Evolutionary conservation across 2,113 vertebrate species (phyloP).

Genomic region (Gopherus evgoodei): DNA sequence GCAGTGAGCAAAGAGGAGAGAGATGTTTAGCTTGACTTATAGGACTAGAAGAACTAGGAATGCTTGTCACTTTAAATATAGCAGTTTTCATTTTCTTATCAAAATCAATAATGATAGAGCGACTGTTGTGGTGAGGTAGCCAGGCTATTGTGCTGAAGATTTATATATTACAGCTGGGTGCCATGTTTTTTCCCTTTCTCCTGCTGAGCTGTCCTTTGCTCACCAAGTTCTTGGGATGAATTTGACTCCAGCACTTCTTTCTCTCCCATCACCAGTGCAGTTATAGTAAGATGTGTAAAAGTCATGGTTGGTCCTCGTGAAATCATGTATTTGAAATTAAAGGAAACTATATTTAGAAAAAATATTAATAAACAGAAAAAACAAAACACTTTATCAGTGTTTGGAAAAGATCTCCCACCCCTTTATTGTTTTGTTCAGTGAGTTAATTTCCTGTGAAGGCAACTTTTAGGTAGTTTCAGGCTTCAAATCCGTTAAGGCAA

Average conservation of each 20-base stretch:
- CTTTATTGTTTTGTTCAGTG: background rate
- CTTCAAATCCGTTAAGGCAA: background rate
- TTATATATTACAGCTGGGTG: rapidly evolving
- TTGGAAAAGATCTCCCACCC: background rate
- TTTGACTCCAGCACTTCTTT: rapidly evolving
- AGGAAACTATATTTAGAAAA: rapidly evolving
- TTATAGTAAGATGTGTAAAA: background rate
- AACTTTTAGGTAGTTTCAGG: background rate
- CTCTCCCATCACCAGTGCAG: rapidly evolving
- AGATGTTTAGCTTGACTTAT: background rate
- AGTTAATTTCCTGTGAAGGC: background rate
- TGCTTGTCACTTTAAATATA: background rate
- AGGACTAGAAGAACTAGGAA: background rate
- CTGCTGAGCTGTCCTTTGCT: background rate
- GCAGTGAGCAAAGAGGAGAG: background rate
- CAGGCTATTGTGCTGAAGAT: background rate
- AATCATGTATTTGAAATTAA: background rate
- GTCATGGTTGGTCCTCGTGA: background rate
- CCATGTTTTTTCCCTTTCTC: rapidly evolving
- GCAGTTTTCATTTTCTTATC: background rate
- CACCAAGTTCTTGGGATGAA: rapidly evolving
- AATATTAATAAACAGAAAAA: background rate
- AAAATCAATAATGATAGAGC: rapidly evolving
- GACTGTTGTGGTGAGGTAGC: background rate
- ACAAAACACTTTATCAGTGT: background rate